Percentiles rank a stretch among this genome's conserved stretches.
These are phyloP conservation scores for Setophaga kirtlandii DNA, from an alignment of 2,113 vertebrate genomes.

Conservation along the genomic window DNA sequence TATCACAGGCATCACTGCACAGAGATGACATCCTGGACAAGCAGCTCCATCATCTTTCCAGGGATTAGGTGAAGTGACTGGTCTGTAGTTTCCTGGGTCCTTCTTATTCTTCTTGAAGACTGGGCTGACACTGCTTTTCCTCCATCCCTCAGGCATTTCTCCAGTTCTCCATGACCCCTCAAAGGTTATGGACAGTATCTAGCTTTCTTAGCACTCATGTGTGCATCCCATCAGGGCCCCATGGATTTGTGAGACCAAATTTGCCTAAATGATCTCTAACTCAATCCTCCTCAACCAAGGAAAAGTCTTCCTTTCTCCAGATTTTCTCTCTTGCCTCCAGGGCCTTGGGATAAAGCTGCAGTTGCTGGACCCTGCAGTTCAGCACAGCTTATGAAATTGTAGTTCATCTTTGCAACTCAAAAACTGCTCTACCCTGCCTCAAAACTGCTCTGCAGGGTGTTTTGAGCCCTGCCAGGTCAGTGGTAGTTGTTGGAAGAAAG, in stretches of 20 bases:
- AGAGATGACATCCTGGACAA: neutral
- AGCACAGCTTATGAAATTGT: neutral
- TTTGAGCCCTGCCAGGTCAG: neutral
- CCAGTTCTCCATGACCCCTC: neutral
- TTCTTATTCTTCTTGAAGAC: neutral
- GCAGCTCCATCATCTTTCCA: neutral
- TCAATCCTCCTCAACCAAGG: neutral
- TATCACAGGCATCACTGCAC: neutral
- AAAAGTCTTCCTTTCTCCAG: neutral
- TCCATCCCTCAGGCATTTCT: neutral
- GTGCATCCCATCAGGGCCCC: neutral
- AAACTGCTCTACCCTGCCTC: neutral
- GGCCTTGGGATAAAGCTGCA: neutral
- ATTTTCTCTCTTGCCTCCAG: neutral
- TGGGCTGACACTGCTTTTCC: neutral
- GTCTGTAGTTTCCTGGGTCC: neutral
- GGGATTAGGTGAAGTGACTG: neutral
- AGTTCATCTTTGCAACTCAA: neutral
- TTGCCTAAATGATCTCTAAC: neutral
- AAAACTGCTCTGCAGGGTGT: accelerated
- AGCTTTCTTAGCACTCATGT: neutral
- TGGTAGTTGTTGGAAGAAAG: accelerated
- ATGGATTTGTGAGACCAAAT: neutral
- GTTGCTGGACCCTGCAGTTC: neutral
- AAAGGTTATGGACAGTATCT: neutral